A percentile compares a stretch with the other conserved stretches of the same genome.
phyloP scores from a whole-genome alignment of 2,113 vertebrate genomes.

The Thymallus thymallus region DNA sequence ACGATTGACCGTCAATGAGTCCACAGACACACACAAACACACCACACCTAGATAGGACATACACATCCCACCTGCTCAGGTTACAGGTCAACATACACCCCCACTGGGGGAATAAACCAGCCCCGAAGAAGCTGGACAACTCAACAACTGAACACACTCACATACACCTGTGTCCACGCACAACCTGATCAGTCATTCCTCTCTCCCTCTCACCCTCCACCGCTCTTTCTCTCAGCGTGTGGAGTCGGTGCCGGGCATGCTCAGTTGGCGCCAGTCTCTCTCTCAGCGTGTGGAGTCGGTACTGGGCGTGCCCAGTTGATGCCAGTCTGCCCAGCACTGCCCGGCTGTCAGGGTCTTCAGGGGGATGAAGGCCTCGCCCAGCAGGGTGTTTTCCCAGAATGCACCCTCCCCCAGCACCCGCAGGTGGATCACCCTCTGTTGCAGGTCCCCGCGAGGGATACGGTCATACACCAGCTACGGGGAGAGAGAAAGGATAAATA shows the following conservation, averaged over 20 bases:
- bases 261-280: constrained; percentile 89
- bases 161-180: not conserved
- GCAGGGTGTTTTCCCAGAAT: constrained; percentile 93
- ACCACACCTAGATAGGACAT: not conserved
- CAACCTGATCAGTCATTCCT: not conserved
- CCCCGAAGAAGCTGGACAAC: not conserved
- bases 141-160: not conserved
- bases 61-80: not conserved
- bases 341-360: constrained; percentile 84
- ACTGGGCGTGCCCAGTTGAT: constrained; percentile 78
- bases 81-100: constrained; percentile 6
- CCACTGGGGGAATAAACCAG: constrained; percentile 39
- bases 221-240: constrained; percentile 67
- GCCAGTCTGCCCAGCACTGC: constrained; percentile 92
- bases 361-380: constrained; percentile 87
- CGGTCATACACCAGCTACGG: constrained; percentile 88
- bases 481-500: not conserved
- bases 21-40: constrained; percentile 34
- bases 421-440: constrained; percentile 89
- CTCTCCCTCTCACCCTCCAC: constrained; percentile 4
- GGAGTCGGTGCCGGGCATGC: constrained; percentile 70
- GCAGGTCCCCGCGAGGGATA: constrained; percentile 89
- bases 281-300: constrained; percentile 70
- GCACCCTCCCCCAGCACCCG: constrained; percentile 90
- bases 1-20: constrained; percentile 12